Conservation (phyloP, 1,140 invertebrate species). For the Drosophila setifemur region DNA sequence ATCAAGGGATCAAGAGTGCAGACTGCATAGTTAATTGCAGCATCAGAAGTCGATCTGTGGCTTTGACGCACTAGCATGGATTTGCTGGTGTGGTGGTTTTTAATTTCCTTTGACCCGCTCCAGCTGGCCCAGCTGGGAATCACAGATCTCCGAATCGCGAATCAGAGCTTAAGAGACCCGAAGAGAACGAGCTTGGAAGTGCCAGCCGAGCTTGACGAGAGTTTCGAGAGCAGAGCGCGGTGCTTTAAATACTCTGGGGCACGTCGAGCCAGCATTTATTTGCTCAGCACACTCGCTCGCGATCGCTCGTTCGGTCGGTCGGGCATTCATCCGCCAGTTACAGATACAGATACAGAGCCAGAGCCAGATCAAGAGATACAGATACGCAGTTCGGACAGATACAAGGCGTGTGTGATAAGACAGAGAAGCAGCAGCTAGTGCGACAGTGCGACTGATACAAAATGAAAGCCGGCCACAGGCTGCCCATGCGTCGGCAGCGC, state of each 20-base stretch:
- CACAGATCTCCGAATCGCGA: neutral
- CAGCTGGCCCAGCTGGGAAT: conserved; percentile 13
- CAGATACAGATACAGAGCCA: conserved; percentile 1
- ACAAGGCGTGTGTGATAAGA: conserved; percentile 34
- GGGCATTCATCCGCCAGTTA: conserved; percentile 18
- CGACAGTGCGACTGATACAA: conserved; percentile 45
- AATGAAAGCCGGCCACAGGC: conserved; percentile 72
- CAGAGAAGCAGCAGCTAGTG: neutral
- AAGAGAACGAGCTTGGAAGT: conserved; percentile 5
- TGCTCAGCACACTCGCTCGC: conserved; percentile 51
- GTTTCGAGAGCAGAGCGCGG: conserved; percentile 11
- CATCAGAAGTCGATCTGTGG: neutral
- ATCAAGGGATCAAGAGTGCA: conserved; percentile 22
- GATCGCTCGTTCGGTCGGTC: conserved; percentile 41
- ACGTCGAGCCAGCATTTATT: conserved; percentile 46
- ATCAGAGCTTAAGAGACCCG: conserved; percentile 10
- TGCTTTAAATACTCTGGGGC: conserved; percentile 58
- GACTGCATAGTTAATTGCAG: conserved; percentile 6
- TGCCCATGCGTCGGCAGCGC: conserved; percentile 64
- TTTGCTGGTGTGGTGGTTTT: too few relatives aligned
- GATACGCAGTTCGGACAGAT: neutral
- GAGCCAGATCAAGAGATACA: neutral
- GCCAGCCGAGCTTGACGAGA: conserved; percentile 16
- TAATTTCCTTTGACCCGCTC: too few relatives aligned
- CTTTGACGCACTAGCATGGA: conserved; percentile 14